Percentiles rank a stretch among this genome's conserved stretches.
Conservation (phyloP, 2,113 vertebrate species). For the Procapra przewalskii region DNA sequence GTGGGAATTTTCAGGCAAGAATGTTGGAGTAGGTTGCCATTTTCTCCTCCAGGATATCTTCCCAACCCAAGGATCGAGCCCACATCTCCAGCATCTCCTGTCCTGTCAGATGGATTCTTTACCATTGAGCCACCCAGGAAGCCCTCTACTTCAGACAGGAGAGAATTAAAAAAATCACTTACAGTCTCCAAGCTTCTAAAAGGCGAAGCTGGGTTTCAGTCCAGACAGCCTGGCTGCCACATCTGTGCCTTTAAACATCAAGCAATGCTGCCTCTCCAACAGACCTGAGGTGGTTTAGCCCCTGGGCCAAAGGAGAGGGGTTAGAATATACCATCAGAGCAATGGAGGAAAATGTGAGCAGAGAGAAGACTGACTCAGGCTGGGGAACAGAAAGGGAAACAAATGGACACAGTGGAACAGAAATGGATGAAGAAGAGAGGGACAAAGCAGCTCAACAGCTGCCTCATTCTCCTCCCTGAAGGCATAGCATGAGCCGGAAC, state of each 20-base stretch:
- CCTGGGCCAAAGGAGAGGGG: not conserved
- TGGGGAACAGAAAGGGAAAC: not conserved
- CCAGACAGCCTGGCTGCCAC: not conserved
- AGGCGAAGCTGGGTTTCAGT: not conserved
- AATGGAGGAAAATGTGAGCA: not conserved
- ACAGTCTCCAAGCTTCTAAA: not conserved
- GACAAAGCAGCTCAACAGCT: not conserved
- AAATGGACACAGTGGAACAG: not conserved
- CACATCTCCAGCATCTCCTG: not conserved
- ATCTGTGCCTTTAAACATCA: not conserved
- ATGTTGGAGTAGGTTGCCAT: not conserved
- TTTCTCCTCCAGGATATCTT: not conserved
- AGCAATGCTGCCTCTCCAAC: not conserved
- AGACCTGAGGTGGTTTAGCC: not conserved
- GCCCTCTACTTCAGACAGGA: not conserved
- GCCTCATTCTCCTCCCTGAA: too few relatives aligned
- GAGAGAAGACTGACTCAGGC: not conserved
- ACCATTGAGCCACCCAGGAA: not conserved
- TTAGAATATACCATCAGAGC: not conserved
- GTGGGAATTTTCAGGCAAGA: not conserved
- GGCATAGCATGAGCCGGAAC: accelerated
- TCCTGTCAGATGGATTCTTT: not conserved
- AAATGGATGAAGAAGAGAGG: not conserved
- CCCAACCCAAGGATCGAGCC: accelerated
- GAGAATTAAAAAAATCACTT: not conserved